A percentile compares a stretch with the other conserved stretches of the same genome.
These are phyloP conservation scores for Lagenorhynchus albirostris DNA, from an alignment of 2,113 vertebrate species.

Conservation along the genomic window DNA sequence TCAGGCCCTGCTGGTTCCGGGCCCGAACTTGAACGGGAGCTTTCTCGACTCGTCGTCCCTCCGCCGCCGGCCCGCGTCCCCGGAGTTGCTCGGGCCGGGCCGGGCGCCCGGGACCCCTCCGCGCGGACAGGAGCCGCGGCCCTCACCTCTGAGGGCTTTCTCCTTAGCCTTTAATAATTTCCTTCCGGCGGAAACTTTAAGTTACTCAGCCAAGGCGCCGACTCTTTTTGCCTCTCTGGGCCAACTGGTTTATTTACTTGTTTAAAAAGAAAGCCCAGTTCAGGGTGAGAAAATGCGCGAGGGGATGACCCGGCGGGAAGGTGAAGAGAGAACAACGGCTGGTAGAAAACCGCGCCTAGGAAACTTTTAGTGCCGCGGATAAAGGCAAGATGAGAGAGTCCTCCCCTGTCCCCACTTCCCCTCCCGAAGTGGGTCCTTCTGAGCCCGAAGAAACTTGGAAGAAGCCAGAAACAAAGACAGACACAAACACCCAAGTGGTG, in stretches of 20 bases:
- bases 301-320: neutral
- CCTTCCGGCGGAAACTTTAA: slow-evolving; percentile 53
- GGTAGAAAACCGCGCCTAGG: neutral
- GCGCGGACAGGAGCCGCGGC: neutral
- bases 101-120: neutral
- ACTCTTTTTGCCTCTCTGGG: neutral
- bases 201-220: neutral
- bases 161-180: slow-evolving; percentile 24
- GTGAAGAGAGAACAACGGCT: neutral
- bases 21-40: neutral
- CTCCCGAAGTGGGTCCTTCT: neutral
- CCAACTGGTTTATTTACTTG: neutral
- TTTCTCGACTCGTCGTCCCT: neutral
- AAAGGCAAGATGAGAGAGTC: neutral
- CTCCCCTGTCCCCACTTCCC: neutral
- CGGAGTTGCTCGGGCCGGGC: neutral
- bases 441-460: neutral
- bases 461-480: neutral
- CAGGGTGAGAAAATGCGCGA: neutral
- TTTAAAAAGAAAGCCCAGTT: neutral
- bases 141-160: neutral
- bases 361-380: neutral
- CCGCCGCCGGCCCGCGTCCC: neutral
- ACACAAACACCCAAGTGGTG: neutral
- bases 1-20: neutral